A percentile compares a stretch with the other conserved stretches of the same genome.
Conservation (phyloP, 2,113 vertebrate genomes). For the Lamprologus tigripictilis region DNA sequence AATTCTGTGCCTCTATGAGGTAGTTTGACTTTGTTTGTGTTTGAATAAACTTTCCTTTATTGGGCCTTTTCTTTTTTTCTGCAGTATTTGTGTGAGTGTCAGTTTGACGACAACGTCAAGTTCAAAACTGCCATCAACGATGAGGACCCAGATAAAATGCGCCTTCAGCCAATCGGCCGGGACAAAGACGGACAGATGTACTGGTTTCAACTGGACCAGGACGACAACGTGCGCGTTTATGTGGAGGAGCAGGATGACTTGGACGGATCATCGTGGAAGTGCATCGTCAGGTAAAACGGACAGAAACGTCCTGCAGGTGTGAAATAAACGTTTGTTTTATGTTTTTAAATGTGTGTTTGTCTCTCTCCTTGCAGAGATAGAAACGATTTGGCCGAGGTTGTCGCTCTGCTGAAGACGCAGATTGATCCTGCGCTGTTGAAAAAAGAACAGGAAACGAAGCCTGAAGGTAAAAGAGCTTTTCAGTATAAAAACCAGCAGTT, state of each 20-base stretch:
- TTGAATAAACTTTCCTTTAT: neutral
- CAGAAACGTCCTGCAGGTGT: neutral
- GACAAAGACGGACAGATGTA: constrained; percentile 97
- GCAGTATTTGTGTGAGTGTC: constrained; percentile 94
- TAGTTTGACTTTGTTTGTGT: neutral
- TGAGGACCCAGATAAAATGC: constrained; percentile 94
- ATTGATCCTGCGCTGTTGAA: constrained; percentile 89
- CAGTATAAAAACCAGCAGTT: neutral
- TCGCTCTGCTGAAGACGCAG: constrained; percentile 92
- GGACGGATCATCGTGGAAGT: constrained; percentile 91
- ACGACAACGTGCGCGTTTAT: constrained; percentile 92
- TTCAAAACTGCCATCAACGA: constrained; percentile 97
- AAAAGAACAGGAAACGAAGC: constrained; percentile 71
- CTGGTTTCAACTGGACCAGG: constrained; percentile 95
- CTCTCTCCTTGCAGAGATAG: constrained; percentile 73
- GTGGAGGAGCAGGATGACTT: constrained; percentile 96
- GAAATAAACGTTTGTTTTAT: neutral
- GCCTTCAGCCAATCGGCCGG: constrained; percentile 90
- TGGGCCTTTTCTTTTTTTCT: neutral
- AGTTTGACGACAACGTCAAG: constrained; percentile 98
- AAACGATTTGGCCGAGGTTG: constrained; percentile 86
- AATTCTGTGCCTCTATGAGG: neutral
- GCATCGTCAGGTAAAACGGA: constrained; percentile 84
- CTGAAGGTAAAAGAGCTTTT: neutral
- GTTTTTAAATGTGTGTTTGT: neutral